A percentile compares a stretch with the other conserved stretches of the same genome.
Conservation (phyloP, 1,140 invertebrate species). For the Schmidtea mediterranea region DNA sequence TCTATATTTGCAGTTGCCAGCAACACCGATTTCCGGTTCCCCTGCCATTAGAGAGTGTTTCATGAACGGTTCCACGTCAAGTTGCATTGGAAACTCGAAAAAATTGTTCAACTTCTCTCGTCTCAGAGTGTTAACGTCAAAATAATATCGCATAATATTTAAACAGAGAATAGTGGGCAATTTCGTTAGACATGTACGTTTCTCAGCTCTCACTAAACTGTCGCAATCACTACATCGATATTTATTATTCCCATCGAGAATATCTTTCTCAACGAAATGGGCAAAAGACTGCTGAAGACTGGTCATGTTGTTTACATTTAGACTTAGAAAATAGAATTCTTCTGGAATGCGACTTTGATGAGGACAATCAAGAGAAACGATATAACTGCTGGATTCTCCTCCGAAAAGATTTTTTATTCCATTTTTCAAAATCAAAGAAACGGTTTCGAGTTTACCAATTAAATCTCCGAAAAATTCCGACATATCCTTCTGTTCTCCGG, state of each 20-base stretch:
- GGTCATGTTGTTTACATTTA: slow-evolving; percentile 78
- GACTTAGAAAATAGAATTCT: slow-evolving; percentile 78
- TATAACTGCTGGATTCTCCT: slow-evolving; percentile 68
- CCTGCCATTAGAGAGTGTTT: slow-evolving; percentile 65
- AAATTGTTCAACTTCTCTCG: slow-evolving; percentile 90
- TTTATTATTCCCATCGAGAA: slow-evolving; percentile 80
- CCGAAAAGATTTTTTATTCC: slow-evolving; percentile 68
- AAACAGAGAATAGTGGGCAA: slow-evolving; percentile 70
- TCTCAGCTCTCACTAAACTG: slow-evolving; percentile 71
- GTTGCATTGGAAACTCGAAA: slow-evolving; percentile 67
- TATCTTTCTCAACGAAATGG: slow-evolving; percentile 81
- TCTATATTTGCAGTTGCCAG: slow-evolving; percentile 49
- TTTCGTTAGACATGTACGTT: slow-evolving; percentile 72
- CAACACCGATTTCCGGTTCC: slow-evolving; percentile 29
- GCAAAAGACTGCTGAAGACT: slow-evolving; percentile 70
- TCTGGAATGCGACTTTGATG: slow-evolving; percentile 72
- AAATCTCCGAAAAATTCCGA: slow-evolving; percentile 86
- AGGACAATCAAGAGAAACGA: slow-evolving; percentile 62
- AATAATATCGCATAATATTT: slow-evolving; percentile 89
- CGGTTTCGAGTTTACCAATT: slow-evolving; percentile 55
- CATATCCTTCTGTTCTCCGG: slow-evolving; percentile 88
- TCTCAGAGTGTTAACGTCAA: slow-evolving; percentile 84
- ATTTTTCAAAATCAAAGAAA: slow-evolving; percentile 33
- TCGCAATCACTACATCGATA: slow-evolving; percentile 80
- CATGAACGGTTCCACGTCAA: slow-evolving; percentile 77